Conservation (phyloP, 2,888 invertebrate species). For the Maniola hyperantus region DNA sequence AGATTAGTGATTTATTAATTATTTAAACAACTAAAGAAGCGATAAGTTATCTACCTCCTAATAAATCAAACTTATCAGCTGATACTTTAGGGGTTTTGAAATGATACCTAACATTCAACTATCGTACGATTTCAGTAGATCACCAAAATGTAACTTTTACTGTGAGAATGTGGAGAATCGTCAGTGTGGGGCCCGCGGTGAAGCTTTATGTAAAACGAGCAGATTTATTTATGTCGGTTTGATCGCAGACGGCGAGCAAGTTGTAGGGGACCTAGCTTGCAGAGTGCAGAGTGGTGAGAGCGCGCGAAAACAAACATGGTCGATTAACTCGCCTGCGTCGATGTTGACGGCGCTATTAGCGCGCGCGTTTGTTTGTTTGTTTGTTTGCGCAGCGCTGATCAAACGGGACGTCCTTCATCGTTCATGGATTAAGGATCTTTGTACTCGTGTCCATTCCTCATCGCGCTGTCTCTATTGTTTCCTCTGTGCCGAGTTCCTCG, state of each 20-base stretch:
- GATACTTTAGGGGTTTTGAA: no score
- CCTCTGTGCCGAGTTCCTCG: neutral
- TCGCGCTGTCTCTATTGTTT: neutral
- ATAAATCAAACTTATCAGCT: no score
- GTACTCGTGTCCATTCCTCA: neutral
- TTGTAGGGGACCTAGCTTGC: no score
- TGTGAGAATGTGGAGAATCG: neutral
- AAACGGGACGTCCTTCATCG: constrained; percentile 33
- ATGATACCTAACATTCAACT: no score
- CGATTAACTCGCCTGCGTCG: neutral
- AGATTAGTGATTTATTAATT: no score
- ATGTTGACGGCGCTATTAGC: neutral
- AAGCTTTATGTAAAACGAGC: neutral
- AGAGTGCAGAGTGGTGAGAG: neutral
- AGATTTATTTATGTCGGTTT: neutral
- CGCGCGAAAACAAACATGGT: neutral
- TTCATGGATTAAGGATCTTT: constrained; percentile 17
- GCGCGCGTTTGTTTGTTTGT: neutral
- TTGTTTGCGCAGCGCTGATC: constrained; percentile 24
- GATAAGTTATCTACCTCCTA: no score
- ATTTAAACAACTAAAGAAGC: no score
- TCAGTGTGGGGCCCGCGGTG: neutral
- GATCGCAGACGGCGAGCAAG: neutral
- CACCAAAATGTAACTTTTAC: no score
- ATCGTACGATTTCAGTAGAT: no score